phyloP scores from a whole-genome alignment of 2,797 vertebrate species.

The Enteromius fasciolatus region DNA sequence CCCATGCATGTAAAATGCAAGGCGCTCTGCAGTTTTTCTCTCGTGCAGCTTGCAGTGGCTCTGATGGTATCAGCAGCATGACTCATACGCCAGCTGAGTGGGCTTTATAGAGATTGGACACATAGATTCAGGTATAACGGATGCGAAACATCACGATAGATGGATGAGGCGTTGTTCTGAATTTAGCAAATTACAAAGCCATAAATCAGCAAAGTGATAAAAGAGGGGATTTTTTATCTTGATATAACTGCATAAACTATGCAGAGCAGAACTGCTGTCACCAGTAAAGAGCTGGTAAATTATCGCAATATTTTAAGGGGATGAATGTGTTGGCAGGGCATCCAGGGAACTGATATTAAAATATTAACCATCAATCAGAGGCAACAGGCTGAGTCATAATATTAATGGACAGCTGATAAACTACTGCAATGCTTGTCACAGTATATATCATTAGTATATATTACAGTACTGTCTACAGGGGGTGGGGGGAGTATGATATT shows the following conservation, averaged over 20 bases:
- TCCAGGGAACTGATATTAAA: slow-evolving; percentile 14
- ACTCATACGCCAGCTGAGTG: slow-evolving; percentile 32
- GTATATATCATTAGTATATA: neutral
- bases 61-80: slow-evolving; percentile 31
- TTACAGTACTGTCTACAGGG: neutral
- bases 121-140: neutral
- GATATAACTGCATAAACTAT: slow-evolving; percentile 33
- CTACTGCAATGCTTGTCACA: slow-evolving; percentile 16
- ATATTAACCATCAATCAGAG: slow-evolving; percentile 11
- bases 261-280: slow-evolving; percentile 24
- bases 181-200: slow-evolving; percentile 27
- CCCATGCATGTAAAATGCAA: slow-evolving; percentile 26
- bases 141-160: slow-evolving; percentile 11
- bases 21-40: slow-evolving; percentile 36
- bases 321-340: slow-evolving; percentile 8
- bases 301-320: slow-evolving; percentile 37
- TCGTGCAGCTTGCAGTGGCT: slow-evolving; percentile 33
- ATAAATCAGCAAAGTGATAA: slow-evolving; percentile 23
- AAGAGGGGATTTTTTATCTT: neutral
- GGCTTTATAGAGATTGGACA: slow-evolving; percentile 37
- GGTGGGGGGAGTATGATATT: neutral
- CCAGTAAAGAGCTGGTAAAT: slow-evolving; percentile 23
- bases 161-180: slow-evolving; percentile 1
- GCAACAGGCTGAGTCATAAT: slow-evolving; percentile 2
- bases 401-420: slow-evolving; percentile 1